These are phyloP conservation scores for Amphipyra tragopoginis DNA, from an alignment of 2,888 invertebrate genomes.

Conservation along the genomic window DNA sequence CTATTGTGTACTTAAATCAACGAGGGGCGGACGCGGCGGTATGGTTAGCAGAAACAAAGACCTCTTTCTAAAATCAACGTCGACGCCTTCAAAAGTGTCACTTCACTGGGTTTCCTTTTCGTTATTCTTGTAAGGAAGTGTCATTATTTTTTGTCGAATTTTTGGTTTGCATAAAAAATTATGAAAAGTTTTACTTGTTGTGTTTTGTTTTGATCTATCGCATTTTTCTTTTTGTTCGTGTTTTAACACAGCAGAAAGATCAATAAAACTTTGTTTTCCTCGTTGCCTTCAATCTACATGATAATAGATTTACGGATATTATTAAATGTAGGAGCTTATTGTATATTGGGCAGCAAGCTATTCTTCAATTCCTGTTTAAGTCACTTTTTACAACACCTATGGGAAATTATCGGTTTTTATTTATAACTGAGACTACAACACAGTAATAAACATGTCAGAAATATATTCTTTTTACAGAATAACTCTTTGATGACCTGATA, in stretches of 20 bases:
- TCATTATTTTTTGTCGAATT: constrained; percentile 39
- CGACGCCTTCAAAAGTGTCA: constrained; percentile 78
- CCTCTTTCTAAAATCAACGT: constrained; percentile 77
- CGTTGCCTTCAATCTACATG: too few relatives aligned
- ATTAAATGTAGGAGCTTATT: too few relatives aligned
- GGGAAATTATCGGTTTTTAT: constrained; percentile 19
- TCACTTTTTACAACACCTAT: constrained; percentile 7
- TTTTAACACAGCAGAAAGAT: too few relatives aligned
- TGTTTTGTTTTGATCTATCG: constrained; percentile 4
- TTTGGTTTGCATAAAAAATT: constrained; percentile 19
- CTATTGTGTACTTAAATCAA: constrained; percentile 84
- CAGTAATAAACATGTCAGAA: not conserved
- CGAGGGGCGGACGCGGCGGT: constrained; percentile 70
- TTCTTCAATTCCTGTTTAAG: not conserved
- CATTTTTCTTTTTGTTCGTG: not conserved
- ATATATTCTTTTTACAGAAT: not conserved
- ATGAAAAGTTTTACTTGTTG: constrained; percentile 13
- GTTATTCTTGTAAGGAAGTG: constrained; percentile 64
- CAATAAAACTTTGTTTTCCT: too few relatives aligned
- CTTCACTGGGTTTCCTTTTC: constrained; percentile 69
- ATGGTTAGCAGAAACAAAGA: constrained; percentile 81
- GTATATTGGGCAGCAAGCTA: too few relatives aligned
- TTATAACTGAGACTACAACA: not conserved
- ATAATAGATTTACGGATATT: too few relatives aligned
- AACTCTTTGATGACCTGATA: too few relatives aligned